Conservation (phyloP, 1,140 invertebrate species). For the Drosophila subobscura region DNA sequence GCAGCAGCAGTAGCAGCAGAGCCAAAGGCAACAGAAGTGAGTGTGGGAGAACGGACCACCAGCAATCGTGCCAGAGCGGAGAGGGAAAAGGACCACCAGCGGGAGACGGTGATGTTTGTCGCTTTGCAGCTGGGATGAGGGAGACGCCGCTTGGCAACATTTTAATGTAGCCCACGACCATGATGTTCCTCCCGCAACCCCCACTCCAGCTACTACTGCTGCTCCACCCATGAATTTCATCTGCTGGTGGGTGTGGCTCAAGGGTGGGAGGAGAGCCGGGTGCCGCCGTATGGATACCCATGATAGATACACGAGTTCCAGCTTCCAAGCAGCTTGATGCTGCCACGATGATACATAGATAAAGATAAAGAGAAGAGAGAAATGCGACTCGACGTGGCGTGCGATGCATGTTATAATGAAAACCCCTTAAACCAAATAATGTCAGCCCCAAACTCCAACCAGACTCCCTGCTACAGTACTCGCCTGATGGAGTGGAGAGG, state of each 20-base stretch:
- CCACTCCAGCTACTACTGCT: neutral
- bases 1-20: neutral
- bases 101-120: conserved; percentile 23
- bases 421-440: conserved; percentile 80
- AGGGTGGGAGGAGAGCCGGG: neutral
- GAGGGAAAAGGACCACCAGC: neutral
- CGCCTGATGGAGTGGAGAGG: neutral
- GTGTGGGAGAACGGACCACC: too few relatives aligned
- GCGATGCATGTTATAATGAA: conserved; percentile 81
- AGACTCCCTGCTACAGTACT: conserved; percentile 2
- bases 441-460: conserved; percentile 26
- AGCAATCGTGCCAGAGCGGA: too few relatives aligned
- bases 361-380: conserved; percentile 68
- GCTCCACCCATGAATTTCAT: conserved; percentile 44
- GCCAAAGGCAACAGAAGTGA: neutral
- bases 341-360: conserved; percentile 49
- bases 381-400: conserved; percentile 70
- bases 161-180: conserved; percentile 73
- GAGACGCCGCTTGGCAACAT: conserved; percentile 63
- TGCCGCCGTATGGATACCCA: conserved; percentile 35
- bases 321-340: conserved; percentile 57
- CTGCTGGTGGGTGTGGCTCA: conserved; percentile 46
- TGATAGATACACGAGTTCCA: conserved; percentile 40
- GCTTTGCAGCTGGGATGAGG: neutral
- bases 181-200: conserved; percentile 43